Evolutionary conservation across 2,113 vertebrate species (phyloP).

Genomic region (Pedetes capensis): DNA sequence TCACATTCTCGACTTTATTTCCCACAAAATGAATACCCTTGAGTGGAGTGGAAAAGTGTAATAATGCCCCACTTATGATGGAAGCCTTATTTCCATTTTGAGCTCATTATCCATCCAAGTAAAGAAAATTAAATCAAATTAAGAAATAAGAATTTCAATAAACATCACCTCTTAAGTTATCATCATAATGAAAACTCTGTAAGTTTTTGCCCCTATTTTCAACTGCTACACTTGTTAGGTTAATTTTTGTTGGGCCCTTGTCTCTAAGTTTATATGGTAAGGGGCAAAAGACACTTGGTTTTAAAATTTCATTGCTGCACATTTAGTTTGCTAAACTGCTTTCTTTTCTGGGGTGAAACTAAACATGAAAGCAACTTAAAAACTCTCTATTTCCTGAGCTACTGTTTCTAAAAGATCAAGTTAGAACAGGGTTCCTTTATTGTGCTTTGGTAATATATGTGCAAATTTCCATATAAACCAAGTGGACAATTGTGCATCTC

Average conservation of each 20-base stretch:
- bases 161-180: neutral
- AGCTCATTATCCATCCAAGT: slow-evolving; percentile 5
- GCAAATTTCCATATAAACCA: neutral
- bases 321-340: neutral
- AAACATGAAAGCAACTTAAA: neutral
- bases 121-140: slow-evolving; percentile 29
- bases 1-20: slow-evolving; percentile 41
- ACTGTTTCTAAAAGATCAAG: neutral
- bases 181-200: neutral
- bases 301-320: neutral
- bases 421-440: neutral
- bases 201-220: neutral
- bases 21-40: neutral
- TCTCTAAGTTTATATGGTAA: neutral
- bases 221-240: fast-evolving
- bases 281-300: neutral
- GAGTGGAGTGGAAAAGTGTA: neutral
- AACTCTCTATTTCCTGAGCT: too few relatives aligned
- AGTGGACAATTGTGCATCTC: neutral
- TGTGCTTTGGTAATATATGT: neutral
- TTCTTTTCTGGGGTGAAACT: neutral
- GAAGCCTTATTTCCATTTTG: neutral
- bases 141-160: neutral
- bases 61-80: slow-evolving; percentile 2
- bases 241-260: neutral